Conservation (phyloP, 2,797 vertebrate species). For the Microctenopoma lineatum region DNA sequence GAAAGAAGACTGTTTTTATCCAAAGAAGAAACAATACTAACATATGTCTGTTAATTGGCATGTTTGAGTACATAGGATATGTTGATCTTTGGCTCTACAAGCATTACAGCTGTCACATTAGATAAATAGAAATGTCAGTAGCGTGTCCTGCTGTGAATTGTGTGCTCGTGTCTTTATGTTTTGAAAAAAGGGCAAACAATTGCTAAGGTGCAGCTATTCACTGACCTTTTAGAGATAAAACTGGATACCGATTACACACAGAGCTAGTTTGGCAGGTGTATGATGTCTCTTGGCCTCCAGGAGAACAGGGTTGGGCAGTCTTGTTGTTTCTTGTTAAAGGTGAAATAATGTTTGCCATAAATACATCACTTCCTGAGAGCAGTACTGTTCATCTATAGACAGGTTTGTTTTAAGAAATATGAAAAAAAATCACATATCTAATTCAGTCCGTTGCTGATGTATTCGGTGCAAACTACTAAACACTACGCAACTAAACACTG, state of each 20-base stretch:
- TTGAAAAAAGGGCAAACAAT: not conserved
- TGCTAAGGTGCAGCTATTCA: not conserved
- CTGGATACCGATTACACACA: conserved; percentile 27
- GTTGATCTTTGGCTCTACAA: not conserved
- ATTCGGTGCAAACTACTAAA: no score
- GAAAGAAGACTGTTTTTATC: not conserved
- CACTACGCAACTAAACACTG: no score
- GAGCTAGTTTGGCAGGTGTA: conserved; percentile 61
- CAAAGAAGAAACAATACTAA: not conserved
- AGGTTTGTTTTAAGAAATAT: not conserved
- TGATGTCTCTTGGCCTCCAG: conserved; percentile 43
- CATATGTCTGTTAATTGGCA: not conserved
- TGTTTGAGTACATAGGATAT: not conserved
- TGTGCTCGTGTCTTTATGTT: not conserved
- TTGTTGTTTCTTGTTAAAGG: conserved; percentile 53
- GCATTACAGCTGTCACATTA: not conserved
- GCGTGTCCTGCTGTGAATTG: not conserved
- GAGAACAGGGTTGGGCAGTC: conserved; percentile 48
- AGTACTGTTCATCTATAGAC: not conserved
- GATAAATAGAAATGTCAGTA: not conserved
- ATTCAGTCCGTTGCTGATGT: no score
- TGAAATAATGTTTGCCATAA: conserved; percentile 23
- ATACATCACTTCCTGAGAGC: not conserved
- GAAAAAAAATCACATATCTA: not conserved
- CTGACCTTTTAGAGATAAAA: conserved; percentile 31